phyloP scores from a whole-genome alignment of 2,888 invertebrate species.

The Trissonchulus latispiculum region DNA sequence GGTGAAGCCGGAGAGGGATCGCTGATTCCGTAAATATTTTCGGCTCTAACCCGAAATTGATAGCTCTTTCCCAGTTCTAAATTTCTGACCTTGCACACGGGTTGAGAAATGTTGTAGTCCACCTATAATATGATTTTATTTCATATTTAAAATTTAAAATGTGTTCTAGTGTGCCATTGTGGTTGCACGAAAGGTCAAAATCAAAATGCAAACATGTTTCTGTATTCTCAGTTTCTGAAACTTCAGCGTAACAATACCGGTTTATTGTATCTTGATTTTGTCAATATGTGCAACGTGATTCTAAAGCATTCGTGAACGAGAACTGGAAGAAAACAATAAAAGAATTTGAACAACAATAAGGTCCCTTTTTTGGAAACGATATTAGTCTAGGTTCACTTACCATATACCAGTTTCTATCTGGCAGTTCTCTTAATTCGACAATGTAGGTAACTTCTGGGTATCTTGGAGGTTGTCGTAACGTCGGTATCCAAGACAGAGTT shows the following conservation, averaged over 20 bases:
- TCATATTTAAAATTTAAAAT: not conserved
- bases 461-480: conserved; percentile 68
- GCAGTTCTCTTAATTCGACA: conserved; percentile 83
- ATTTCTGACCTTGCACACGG: conserved; percentile 76
- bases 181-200: not conserved
- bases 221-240: too few relatives aligned
- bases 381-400: too few relatives aligned
- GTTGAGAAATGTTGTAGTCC: conserved; percentile 59
- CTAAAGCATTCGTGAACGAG: too few relatives aligned
- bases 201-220: not conserved
- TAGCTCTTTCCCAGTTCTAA: conserved; percentile 87
- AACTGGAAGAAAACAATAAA: too few relatives aligned
- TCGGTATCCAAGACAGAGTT: conserved; percentile 85
- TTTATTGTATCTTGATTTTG: too few relatives aligned
- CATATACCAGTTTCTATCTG: conserved; percentile 84
- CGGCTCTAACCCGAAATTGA: conserved; percentile 84
- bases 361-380: too few relatives aligned
- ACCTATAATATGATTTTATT: conserved; percentile 33
- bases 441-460: conserved; percentile 79
- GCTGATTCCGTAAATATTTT: conserved; percentile 89
- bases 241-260: too few relatives aligned
- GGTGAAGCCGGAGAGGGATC: conserved; percentile 82
- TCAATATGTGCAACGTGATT: too few relatives aligned
- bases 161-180: not conserved
- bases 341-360: too few relatives aligned